Evolutionary conservation across 2,797 vertebrate genomes (phyloP).

Genomic region (Falco rusticolus): DNA sequence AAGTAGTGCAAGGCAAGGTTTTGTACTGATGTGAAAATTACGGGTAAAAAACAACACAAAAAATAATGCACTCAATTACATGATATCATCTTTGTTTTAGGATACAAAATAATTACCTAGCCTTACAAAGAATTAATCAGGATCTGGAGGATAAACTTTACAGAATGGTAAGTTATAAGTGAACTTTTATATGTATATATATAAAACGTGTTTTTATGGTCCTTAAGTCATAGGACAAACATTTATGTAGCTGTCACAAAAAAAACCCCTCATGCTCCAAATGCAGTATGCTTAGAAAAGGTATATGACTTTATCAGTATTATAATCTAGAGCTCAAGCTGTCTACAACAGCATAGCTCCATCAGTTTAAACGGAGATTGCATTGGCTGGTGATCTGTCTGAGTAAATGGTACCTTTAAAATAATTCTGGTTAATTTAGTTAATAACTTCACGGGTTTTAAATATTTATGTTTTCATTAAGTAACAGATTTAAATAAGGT

Average conservation of each 20-base stretch:
- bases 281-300: background rate
- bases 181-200: background rate
- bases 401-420: constrained; percentile 28
- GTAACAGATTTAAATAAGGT: background rate
- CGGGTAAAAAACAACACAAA: background rate
- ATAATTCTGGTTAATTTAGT: constrained; percentile 37
- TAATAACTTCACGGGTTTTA: background rate
- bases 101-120: constrained; percentile 95
- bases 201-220: background rate
- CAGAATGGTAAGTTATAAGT: constrained; percentile 84
- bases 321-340: background rate
- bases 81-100: constrained; percentile 77
- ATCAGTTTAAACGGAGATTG: background rate
- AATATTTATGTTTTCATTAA: constrained; percentile 43
- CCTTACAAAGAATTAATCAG: constrained; percentile 96
- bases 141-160: constrained; percentile 96
- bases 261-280: background rate
- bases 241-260: background rate
- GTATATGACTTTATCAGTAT: background rate
- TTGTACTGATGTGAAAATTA: constrained; percentile 25
- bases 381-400: background rate
- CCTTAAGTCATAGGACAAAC: background rate
- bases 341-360: background rate
- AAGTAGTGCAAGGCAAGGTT: background rate
- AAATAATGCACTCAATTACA: background rate